These are phyloP conservation scores for Syngnathus rostellatus DNA, from an alignment of 2,797 vertebrate genomes.

Conservation along the genomic window DNA sequence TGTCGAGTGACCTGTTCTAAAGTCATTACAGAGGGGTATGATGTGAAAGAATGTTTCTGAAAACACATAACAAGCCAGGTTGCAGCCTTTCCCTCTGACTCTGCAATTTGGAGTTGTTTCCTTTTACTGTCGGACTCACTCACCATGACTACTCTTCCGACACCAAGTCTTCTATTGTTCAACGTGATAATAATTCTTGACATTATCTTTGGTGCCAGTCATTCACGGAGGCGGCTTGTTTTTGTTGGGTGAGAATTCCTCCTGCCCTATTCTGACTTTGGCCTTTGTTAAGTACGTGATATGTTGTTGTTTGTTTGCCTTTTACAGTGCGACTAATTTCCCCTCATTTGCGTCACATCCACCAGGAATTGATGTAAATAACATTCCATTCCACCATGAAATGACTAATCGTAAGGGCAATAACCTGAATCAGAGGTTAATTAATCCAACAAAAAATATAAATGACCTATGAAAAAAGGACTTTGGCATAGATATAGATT, in stretches of 20 bases:
- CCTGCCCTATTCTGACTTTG: conserved; percentile 27
- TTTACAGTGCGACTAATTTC: conserved; percentile 12
- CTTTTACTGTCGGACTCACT: conserved; percentile 35
- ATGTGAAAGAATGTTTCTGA: conserved; percentile 36
- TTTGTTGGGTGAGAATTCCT: conserved; percentile 42
- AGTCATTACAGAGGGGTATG: conserved; percentile 18
- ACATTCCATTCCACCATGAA: not conserved
- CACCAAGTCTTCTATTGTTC: conserved; percentile 52
- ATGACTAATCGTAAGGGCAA: not conserved
- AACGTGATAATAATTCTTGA: conserved; percentile 40
- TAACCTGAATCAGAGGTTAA: not conserved
- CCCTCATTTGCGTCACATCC: conserved; percentile 18
- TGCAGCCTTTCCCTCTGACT: conserved; percentile 19
- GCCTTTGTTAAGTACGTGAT: conserved; percentile 7
- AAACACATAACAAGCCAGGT: conserved; percentile 22
- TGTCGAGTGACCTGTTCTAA: not conserved
- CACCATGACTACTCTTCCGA: conserved; percentile 16
- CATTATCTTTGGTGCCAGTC: conserved; percentile 32
- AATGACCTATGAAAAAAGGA: not conserved
- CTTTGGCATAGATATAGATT: not conserved
- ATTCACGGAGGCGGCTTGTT: conserved; percentile 24
- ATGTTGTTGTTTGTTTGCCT: conserved; percentile 26
- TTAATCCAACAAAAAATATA: not conserved
- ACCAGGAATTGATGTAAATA: conserved; percentile 6
- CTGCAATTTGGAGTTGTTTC: conserved; percentile 33